Percentiles rank a stretch among this genome's conserved stretches.
Evolutionary conservation across 2,113 vertebrate genomes (phyloP).

Genomic region (Prunella fulvescens): DNA sequence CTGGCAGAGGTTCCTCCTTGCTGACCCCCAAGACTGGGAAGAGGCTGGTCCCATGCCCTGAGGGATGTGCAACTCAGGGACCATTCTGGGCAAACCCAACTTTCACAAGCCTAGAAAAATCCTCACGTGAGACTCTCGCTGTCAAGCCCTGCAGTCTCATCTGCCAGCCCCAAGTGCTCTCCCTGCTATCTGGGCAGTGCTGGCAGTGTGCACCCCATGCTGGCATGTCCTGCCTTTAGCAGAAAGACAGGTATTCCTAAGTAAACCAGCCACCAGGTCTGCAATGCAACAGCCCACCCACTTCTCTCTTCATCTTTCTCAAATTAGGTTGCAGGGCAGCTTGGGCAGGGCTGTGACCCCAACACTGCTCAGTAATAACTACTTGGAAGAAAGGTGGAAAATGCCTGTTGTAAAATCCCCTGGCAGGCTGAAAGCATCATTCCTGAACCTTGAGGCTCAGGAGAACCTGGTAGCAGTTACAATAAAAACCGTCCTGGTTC

Average conservation of each 20-base stretch:
- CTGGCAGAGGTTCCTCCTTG: not conserved
- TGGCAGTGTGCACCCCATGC: not conserved
- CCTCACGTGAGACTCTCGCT: not conserved
- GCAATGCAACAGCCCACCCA: not conserved
- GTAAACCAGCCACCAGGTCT: not conserved
- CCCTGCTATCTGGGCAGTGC: rapidly evolving
- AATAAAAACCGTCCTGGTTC: not conserved
- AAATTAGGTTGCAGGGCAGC: not conserved
- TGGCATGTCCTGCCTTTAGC: not conserved
- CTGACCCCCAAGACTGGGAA: not conserved
- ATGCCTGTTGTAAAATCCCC: not conserved
- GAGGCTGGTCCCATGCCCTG: not conserved
- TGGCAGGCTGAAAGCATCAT: not conserved
- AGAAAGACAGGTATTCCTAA: not conserved
- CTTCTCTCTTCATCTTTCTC: not conserved
- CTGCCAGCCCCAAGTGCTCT: not conserved
- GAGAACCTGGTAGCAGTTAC: not conserved
- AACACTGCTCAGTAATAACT: not conserved
- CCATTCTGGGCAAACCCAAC: not conserved
- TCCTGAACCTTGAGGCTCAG: not conserved
- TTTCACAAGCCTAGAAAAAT: not conserved
- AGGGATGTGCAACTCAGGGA: not conserved
- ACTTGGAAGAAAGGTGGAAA: not conserved
- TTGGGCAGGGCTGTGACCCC: not conserved
- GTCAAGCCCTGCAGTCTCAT: not conserved